These are phyloP conservation scores for Apistogramma diplotaenia DNA, from an alignment of 2,113 vertebrate genomes.

Conservation along the genomic window DNA sequence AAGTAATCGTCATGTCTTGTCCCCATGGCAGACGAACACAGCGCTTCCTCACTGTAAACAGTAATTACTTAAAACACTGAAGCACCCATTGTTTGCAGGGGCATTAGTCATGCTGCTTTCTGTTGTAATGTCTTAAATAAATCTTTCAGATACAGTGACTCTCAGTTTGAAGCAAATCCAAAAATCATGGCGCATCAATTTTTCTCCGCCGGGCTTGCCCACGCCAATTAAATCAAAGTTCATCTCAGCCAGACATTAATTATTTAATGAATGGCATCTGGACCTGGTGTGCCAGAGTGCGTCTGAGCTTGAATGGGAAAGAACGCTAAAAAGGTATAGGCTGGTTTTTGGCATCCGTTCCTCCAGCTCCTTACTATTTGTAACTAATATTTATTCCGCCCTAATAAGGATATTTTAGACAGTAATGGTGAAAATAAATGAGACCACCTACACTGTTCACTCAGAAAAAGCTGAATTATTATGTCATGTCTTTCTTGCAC, in stretches of 20 bases:
- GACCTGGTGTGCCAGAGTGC: conserved; percentile 34
- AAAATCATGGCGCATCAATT: conserved; percentile 62
- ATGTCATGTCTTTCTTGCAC: background rate
- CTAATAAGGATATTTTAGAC: background rate
- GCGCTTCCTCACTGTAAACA: conserved; percentile 30
- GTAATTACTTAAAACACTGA: conserved; percentile 23
- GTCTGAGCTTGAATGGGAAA: background rate
- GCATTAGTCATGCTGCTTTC: conserved; percentile 50
- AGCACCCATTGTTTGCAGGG: conserved; percentile 39
- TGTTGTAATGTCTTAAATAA: conserved; percentile 66
- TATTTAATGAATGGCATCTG: conserved; percentile 73
- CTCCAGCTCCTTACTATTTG: background rate
- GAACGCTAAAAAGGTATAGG: background rate
- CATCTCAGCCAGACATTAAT: conserved; percentile 70
- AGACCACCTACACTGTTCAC: background rate
- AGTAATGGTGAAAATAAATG: background rate
- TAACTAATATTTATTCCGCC: background rate
- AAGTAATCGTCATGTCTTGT: conserved; percentile 21
- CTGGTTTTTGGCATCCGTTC: background rate
- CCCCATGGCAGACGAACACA: background rate
- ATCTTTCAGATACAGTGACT: conserved; percentile 43
- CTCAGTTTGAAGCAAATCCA: conserved; percentile 46
- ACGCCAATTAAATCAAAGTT: conserved; percentile 79
- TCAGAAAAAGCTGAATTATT: background rate
- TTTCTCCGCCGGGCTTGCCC: conserved; percentile 46